phyloP scores from a whole-genome alignment of 1,140 invertebrate genomes.

The Pentalonia nigronervosa region DNA sequence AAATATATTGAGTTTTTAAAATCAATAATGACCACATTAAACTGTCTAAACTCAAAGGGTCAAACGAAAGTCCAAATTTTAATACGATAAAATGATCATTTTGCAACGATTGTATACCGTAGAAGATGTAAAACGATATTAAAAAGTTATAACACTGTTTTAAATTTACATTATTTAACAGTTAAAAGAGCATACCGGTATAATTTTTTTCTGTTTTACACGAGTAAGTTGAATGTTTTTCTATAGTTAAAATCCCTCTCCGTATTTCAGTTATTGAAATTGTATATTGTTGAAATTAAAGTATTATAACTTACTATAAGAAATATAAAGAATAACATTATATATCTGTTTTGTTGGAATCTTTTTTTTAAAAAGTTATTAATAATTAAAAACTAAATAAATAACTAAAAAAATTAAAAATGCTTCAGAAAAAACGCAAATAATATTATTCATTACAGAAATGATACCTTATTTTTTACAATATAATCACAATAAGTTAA shows the following conservation, averaged over 20 bases:
- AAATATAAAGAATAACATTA: not conserved
- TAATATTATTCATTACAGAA: not conserved
- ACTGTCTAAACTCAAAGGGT: not conserved
- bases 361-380: not conserved
- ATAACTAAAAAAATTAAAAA: not conserved
- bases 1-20: not conserved
- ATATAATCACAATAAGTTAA: not conserved
- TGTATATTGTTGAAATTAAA: not conserved
- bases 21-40: constrained; percentile 27
- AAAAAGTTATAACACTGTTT: not conserved
- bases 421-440: not conserved
- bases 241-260: too few relatives aligned
- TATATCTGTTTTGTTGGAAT: not conserved
- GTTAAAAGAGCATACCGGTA: not conserved
- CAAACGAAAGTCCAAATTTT: not conserved
- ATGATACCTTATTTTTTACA: not conserved
- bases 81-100: constrained; percentile 7
- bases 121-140: not conserved
- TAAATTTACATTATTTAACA: not conserved
- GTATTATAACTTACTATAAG: not conserved
- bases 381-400: not conserved
- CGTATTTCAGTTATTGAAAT: too few relatives aligned
- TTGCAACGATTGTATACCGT: not conserved
- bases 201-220: not conserved
- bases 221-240: too few relatives aligned